Evolutionary conservation across 2,888 invertebrate species (phyloP), one percentile per base, ranked within the genome.

Genomic region (Dryobotodes eremita): DNA sequence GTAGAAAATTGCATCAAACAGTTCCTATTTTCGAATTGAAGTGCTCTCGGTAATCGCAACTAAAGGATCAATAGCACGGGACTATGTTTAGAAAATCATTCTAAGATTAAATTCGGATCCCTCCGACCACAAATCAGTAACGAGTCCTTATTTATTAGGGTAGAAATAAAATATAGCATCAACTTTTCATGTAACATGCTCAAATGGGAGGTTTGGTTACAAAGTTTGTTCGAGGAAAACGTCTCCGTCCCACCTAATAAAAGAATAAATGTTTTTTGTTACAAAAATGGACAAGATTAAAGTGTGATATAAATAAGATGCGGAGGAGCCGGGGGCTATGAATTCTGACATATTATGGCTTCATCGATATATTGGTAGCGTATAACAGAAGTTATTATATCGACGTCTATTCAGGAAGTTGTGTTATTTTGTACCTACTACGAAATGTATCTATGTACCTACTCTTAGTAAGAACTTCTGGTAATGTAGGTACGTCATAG

Each of bases 111-210:
- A 88, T 85, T 83, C 72, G 77, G 66, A 84, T 86, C 84, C 86
- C 77, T 82, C 62, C 71, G 66, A 80, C 89, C 88, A 89, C 88
- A 89, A 86, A 87, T 88, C 86, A 86, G 85, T 86, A 87, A 89
- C 78, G 77, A 86, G 79, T 80, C 83, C 79, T 78, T 89, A 89
- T 88, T 88, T 88, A 89, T 87, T 87, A 88, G 88, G 88, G 89
- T 86, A 83, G 86, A 89, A 88, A 88, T 87, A 89, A 89, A 86
- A 89, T 89, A 88, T 86, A 86, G 88, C 86, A 85, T 83, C 82
- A 88, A 88, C 83, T 88, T 88, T 88, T 89, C 85, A 88, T 88
- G 86, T 88, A 75, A 88, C 82, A 86, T 86, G 77, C 75, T 80
- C 78, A 83, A 88, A 82, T 82, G 86, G 86, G 72, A 84, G 79